phyloP scores from a whole-genome alignment of 2,113 vertebrate species.

The Calyptomena viridis region DNA sequence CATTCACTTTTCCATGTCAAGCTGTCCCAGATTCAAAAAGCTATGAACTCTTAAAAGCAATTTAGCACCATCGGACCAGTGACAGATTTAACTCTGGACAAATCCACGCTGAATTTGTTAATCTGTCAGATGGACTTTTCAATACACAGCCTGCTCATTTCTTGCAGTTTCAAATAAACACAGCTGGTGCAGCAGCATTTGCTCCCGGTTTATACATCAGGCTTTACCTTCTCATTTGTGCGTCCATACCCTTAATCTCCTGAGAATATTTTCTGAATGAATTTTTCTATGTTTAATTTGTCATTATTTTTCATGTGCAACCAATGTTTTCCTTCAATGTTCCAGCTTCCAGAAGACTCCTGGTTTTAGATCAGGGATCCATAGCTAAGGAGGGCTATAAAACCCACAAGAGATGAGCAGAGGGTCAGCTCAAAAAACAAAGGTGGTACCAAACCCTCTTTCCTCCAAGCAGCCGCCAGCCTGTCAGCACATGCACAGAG shows the following conservation, averaged over 20 bases:
- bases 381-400: not conserved
- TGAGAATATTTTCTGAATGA: slow-evolving; percentile 5
- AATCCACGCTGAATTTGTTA: slow-evolving; percentile 42
- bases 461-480: not conserved
- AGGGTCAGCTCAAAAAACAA: not conserved
- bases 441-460: not conserved
- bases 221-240: not conserved
- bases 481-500: not conserved
- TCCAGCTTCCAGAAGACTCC: not conserved
- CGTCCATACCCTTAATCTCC: not conserved
- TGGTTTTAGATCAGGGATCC: not conserved
- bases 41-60: slow-evolving; percentile 16
- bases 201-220: not conserved
- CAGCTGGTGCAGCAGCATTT: not conserved
- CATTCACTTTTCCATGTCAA: not conserved
- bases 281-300: not conserved
- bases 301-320: not conserved
- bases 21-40: not conserved
- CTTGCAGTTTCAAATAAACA: not conserved
- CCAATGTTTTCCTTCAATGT: not conserved
- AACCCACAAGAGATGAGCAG: not conserved
- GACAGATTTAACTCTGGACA: slow-evolving; percentile 22
- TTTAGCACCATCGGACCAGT: not conserved
- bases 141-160: not conserved
- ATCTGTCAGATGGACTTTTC: slow-evolving; percentile 31